These are phyloP conservation scores for Danaus melanippus DNA, from an alignment of 1,140 invertebrate species.

Conservation along the genomic window DNA sequence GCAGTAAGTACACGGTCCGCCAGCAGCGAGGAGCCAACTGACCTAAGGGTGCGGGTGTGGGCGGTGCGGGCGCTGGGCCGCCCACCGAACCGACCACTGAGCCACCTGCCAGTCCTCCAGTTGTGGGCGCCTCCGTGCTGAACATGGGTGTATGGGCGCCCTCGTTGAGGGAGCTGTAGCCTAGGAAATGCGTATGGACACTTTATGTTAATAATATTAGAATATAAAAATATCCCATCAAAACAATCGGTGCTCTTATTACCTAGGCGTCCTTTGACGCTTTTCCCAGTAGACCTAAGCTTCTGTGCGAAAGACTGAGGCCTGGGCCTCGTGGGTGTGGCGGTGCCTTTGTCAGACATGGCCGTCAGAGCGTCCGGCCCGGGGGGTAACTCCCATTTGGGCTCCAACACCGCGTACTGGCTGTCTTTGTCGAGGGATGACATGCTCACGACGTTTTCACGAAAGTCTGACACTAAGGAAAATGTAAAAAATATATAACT, in stretches of 20 bases:
- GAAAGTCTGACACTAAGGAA: constrained; percentile 76
- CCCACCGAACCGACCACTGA: constrained; percentile 6
- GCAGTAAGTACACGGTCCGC: constrained; percentile 93
- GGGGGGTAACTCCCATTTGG: constrained; percentile 38
- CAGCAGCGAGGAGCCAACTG: constrained; percentile 87
- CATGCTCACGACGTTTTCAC: constrained; percentile 71
- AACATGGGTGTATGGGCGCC: constrained; percentile 82
- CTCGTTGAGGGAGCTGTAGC: constrained; percentile 80
- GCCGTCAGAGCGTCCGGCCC: constrained; percentile 2
- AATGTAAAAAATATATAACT: constrained; percentile 1
- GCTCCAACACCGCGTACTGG: constrained; percentile 56
- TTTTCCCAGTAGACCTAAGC: constrained; percentile 85
- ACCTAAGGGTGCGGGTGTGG: constrained; percentile 44
- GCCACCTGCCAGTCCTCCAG: constrained; percentile 28
- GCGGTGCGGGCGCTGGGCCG: constrained; percentile 48
- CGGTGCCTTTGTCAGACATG: constrained; percentile 39
- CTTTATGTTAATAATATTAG: not conserved
- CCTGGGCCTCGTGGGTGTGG: constrained; percentile 77
- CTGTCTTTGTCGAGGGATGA: constrained; percentile 66
- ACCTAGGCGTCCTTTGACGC: constrained; percentile 79
- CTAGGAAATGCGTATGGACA: constrained; percentile 21
- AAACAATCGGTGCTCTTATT: constrained; percentile 5
- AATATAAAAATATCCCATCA: not conserved
- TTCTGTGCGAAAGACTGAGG: constrained; percentile 92
- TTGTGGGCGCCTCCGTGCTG: constrained; percentile 40